Conservation (phyloP, 37 sponge, comb jelly and placozoan genomes). For the Crambe crambe region DNA sequence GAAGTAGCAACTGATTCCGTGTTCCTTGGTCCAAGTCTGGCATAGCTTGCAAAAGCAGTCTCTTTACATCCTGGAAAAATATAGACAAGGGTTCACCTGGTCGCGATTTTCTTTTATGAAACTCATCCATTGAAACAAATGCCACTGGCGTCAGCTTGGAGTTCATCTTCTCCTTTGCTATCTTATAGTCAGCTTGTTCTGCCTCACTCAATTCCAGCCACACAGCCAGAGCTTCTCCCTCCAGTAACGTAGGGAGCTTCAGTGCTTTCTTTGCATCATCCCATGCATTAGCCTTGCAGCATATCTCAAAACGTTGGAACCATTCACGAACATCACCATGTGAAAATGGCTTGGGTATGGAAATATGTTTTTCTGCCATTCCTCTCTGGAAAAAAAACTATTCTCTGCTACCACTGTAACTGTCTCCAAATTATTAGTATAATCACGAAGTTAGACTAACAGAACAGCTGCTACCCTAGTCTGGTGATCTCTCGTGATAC, state of each 20-base stretch:
- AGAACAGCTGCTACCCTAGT: background rate
- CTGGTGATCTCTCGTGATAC: no score
- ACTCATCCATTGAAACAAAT: slow-evolving; percentile 35
- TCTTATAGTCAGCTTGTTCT: slow-evolving; percentile 17
- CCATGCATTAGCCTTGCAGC: slow-evolving; percentile 42
- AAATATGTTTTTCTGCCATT: slow-evolving; percentile 17
- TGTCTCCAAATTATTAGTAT: no score
- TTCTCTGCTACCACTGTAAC: slow-evolving; percentile 67
- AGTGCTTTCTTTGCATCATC: slow-evolving; percentile 15
- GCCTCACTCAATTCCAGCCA: slow-evolving; percentile 35
- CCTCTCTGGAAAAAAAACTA: no score
- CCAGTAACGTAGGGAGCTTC: slow-evolving; percentile 44
- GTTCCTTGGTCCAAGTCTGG: slow-evolving; percentile 32
- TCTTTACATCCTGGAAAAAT: slow-evolving; percentile 44
- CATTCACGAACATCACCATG: slow-evolving; percentile 24
- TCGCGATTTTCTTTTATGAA: slow-evolving; percentile 37
- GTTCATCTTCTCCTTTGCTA: background rate
- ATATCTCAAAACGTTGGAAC: no score
- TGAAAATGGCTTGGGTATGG: slow-evolving; percentile 33
- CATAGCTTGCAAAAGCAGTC: slow-evolving; percentile 54
- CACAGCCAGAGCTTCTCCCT: slow-evolving; percentile 47
- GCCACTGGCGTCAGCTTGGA: slow-evolving; percentile 3
- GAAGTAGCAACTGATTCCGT: slow-evolving; percentile 39
- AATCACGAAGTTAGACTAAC: background rate
- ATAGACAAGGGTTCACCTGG: slow-evolving; percentile 45